Evolutionary conservation across 2,888 invertebrate genomes (phyloP).

Genomic region (Troides oblongomaculatus): DNA sequence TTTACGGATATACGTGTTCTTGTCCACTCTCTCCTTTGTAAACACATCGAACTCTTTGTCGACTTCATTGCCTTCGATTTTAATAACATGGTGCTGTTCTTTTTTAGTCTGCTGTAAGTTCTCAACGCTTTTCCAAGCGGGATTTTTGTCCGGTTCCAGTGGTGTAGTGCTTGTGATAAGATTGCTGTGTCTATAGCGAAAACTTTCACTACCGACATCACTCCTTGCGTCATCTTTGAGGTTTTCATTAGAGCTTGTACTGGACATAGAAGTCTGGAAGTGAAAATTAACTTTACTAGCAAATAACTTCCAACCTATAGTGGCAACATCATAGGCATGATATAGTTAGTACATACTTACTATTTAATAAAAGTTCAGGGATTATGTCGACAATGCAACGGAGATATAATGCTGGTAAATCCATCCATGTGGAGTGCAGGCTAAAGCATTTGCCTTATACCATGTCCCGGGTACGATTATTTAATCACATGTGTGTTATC

Average conservation of each 20-base stretch:
- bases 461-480: no score
- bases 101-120: conserved; percentile 41
- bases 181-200: conserved; percentile 36
- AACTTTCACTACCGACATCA: conserved; percentile 40
- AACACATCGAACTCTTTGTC: conserved; percentile 76
- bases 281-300: neutral
- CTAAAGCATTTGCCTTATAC: no score
- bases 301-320: no score
- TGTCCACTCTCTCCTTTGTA: conserved; percentile 67
- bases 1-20: conserved; percentile 50
- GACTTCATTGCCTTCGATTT: conserved; percentile 43
- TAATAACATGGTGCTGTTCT: conserved; percentile 15
- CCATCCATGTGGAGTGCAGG: no score
- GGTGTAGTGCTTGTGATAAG: conserved; percentile 58
- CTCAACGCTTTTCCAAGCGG: conserved; percentile 57
- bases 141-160: conserved; percentile 58
- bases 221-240: conserved; percentile 49
- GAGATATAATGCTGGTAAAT: no score
- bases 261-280: conserved; percentile 63
- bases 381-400: no score
- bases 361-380: no score
- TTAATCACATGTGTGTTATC: no score
- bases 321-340: no score
- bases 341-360: no score
- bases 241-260: conserved; percentile 59